These are phyloP conservation scores for Pelodytes ibericus DNA, from an alignment of 2,797 vertebrate species.

Conservation along the genomic window DNA sequence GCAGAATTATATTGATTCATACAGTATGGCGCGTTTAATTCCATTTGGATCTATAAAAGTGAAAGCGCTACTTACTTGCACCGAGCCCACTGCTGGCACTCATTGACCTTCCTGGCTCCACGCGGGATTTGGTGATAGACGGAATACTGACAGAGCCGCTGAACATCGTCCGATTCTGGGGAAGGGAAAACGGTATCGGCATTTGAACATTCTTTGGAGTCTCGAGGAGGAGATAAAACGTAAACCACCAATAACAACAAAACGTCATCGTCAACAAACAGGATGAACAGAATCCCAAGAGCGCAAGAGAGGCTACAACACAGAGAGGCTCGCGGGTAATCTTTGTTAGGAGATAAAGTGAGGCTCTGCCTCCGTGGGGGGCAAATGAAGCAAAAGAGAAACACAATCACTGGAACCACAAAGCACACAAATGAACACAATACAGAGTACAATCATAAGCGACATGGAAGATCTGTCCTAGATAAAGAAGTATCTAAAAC, in stretches of 20 bases:
- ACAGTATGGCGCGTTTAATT: too few species aligned
- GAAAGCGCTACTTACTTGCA: conserved; percentile 86
- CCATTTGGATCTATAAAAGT: background rate
- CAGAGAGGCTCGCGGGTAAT: background rate
- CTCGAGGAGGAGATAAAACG: background rate
- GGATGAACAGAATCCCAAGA: background rate
- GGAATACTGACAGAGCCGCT: conserved; percentile 97
- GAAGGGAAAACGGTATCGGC: background rate
- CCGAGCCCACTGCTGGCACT: conserved; percentile 95
- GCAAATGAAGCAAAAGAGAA: background rate
- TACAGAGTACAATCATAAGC: too few species aligned
- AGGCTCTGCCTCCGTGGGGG: background rate
- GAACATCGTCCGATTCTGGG: conserved; percentile 89
- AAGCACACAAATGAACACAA: conserved; percentile 13
- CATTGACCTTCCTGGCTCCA: conserved; percentile 94
- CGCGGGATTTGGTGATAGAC: conserved; percentile 91
- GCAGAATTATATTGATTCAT: background rate
- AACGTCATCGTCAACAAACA: background rate
- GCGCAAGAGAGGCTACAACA: background rate
- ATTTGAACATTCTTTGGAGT: background rate
- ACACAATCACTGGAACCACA: background rate
- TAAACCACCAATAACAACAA: background rate
- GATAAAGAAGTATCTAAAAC: too few species aligned
- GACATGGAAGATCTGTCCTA: too few species aligned
- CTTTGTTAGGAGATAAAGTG: background rate